Base-by-base conservation (phyloP, 2,113 vertebrate genomes). In the Upupa epops region DNA sequence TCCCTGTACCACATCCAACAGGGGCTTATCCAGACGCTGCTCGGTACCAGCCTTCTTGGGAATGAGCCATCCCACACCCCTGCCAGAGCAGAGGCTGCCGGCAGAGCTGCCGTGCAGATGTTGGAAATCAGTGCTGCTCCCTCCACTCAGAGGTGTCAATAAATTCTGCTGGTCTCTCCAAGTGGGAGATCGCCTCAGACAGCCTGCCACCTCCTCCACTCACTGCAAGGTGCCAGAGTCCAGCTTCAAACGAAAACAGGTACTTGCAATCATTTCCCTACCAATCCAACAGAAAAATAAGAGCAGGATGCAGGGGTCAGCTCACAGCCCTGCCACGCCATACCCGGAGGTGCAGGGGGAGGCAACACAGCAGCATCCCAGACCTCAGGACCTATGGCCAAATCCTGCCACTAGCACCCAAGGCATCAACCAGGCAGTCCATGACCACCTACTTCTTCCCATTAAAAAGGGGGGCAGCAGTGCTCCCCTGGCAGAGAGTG, bases 81-180 rank as follows among this genome's bases (percentile, higher is more conserved):
- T 2, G 8, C 22, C 1, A 1, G 21, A 75, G 40, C 8, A 1
- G 49, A 0, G 0, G 54, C 77, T 77, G 61, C 87, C 78, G 71
- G 64, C 83, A 86, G 73, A 89, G 75, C 86, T 77, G 83, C 49
- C 29, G 7, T 58, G 66, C 95, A 94, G 89, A 88, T 90, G 92
- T 84, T 45, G 34, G 66, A 15, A 82, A 46, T 63, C 24, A 84
- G 79, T 8, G 13, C 65, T 54, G 84, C 60, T 92, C 68, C 58
- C 54, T 83, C 91, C 36, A 52, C 90, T 87, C 69, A 34, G 59
- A 88, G 72, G 75, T 0, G 1, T 18, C 83, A 89, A 75, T 79
- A 91, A 79, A 88, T 73, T 69, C 86, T 85, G n/a, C 58, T 0
- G 3, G 58, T 18, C 51, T 86, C 54, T 63, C 3, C 0, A 68